These are phyloP conservation scores for Psococerastis gibbosa DNA, from an alignment of 2,888 invertebrate genomes.

Conservation along the genomic window DNA sequence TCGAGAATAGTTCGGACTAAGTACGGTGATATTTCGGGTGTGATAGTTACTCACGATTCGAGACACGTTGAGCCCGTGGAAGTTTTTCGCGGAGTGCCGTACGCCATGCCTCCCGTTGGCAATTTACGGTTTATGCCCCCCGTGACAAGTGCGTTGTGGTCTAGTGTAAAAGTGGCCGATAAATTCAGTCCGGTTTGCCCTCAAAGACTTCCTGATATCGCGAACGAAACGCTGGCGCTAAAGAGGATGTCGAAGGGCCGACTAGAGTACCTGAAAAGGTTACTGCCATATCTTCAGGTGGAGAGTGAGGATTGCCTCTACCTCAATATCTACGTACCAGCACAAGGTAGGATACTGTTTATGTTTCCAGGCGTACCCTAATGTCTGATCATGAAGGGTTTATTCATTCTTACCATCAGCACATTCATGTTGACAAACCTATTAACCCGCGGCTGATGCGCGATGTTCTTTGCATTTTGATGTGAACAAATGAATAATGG, in stretches of 20 bases:
- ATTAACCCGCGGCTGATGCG: too few species aligned
- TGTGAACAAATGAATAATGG: too few species aligned
- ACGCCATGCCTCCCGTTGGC: slow-evolving; percentile 81
- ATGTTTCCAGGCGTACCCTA: too few species aligned
- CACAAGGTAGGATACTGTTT: slow-evolving; percentile 53
- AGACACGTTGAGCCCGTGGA: slow-evolving; percentile 75
- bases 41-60: slow-evolving; percentile 63
- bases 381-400: too few species aligned
- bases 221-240: slow-evolving; percentile 64
- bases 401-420: too few species aligned
- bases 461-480: too few species aligned
- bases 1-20: slow-evolving; percentile 64
- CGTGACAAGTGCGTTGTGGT: slow-evolving; percentile 82
- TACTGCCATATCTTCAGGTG: slow-evolving; percentile 70
- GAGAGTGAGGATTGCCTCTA: slow-evolving; percentile 96
- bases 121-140: slow-evolving; percentile 90
- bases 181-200: slow-evolving; percentile 82
- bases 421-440: too few species aligned
- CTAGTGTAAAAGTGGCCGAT: slow-evolving; percentile 72
- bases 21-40: slow-evolving; percentile 71
- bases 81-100: slow-evolving; percentile 83
- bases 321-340: slow-evolving; percentile 90
- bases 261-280: slow-evolving; percentile 68
- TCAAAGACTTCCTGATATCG: slow-evolving; percentile 70
- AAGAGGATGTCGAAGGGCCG: slow-evolving; percentile 76